Conservation (phyloP, 2,888 invertebrate species). For the Orchesella flavescens region DNA sequence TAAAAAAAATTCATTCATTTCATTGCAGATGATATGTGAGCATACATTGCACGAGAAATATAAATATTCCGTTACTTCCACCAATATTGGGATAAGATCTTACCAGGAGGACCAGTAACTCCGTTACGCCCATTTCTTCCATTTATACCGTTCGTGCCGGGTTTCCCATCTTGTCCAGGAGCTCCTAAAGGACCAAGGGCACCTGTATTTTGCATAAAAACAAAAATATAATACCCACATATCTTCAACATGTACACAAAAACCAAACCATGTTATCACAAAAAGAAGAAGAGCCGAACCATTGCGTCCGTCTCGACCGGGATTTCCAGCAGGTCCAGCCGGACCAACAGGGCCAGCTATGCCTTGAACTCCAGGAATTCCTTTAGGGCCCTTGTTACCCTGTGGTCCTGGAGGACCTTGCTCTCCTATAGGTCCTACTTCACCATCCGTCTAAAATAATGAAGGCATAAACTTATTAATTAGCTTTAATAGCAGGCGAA, state of each 20-base stretch:
- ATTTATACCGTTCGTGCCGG: conserved; percentile 40
- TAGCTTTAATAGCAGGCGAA: not conserved
- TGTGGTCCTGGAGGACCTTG: conserved; percentile 28
- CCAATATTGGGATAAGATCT: not conserved
- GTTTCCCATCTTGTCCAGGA: conserved; percentile 42
- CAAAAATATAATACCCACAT: too few species aligned
- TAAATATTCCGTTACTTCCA: not conserved
- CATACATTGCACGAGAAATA: too few species aligned
- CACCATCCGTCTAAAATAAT: conserved; percentile 28
- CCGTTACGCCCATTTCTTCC: conserved; percentile 32
- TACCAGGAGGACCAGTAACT: conserved; percentile 3
- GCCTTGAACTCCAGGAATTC: conserved; percentile 30
- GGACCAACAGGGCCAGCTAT: conserved; percentile 23
- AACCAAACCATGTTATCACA: too few species aligned
- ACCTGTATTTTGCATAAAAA: too few species aligned
- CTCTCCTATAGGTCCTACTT: conserved; percentile 18
- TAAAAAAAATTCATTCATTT: too few species aligned
- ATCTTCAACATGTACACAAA: too few species aligned
- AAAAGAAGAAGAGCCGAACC: too few species aligned
- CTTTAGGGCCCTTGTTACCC: conserved; percentile 21
- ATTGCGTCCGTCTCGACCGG: conserved; percentile 30
- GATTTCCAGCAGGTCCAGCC: conserved; percentile 28
- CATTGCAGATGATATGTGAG: too few species aligned
- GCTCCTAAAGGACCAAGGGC: conserved; percentile 20
- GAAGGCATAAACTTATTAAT: not conserved